phyloP scores from a whole-genome alignment of 2,113 vertebrate genomes.

The Gulo gulo region DNA sequence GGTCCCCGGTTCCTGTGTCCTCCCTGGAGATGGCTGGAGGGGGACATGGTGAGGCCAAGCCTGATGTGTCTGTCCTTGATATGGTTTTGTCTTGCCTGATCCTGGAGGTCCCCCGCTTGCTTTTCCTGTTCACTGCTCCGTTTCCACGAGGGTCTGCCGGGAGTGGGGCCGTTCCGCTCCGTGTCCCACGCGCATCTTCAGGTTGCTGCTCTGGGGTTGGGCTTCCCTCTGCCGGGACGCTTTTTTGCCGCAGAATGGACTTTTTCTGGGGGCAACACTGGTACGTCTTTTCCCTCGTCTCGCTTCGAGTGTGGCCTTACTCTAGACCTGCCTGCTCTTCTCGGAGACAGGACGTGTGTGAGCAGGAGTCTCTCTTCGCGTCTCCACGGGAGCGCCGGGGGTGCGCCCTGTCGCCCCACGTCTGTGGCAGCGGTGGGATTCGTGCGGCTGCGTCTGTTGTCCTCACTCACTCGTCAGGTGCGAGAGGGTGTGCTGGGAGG shows the following conservation, averaged over 20 bases:
- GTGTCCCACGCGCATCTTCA: too few species aligned
- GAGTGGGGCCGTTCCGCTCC: not conserved
- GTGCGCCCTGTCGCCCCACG: too few species aligned
- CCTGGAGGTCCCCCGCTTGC: too few species aligned
- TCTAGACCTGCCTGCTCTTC: not conserved
- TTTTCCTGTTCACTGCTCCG: not conserved
- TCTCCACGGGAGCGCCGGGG: not conserved
- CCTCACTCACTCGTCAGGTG: not conserved
- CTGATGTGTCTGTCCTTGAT: not conserved
- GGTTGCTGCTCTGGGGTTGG: too few species aligned
- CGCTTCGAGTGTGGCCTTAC: not conserved
- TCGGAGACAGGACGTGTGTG: not conserved
- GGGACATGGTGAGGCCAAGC: not conserved
- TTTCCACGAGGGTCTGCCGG: not conserved
- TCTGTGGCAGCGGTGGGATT: not conserved
- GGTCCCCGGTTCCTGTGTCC: not conserved
- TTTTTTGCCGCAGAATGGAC: not conserved
- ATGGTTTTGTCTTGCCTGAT: not conserved
- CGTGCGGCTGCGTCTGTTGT: not conserved
- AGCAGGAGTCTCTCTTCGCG: not conserved
- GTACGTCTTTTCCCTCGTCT: not conserved
- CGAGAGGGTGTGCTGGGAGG: not conserved
- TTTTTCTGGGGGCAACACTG: not conserved
- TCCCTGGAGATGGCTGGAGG: not conserved
- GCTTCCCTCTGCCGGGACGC: not conserved